Conservation (phyloP, 2,888 invertebrate species). For the Kuschelorhynchus macadamiae region DNA sequence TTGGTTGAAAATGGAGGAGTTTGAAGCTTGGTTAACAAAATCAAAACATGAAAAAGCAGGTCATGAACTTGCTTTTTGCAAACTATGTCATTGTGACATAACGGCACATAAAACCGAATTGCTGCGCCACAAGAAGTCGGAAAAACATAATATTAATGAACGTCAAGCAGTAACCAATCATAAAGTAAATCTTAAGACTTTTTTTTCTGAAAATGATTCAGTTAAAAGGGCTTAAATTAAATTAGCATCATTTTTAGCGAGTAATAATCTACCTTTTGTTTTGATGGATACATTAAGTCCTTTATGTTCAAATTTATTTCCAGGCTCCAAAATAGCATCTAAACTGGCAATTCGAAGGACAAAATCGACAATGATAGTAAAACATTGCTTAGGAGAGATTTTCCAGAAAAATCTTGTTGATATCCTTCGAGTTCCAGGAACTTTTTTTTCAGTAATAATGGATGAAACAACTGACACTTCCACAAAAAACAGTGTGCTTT, state of each 20-base stretch:
- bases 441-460: constrained; percentile 43
- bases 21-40: no score
- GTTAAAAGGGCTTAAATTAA: constrained; percentile 37
- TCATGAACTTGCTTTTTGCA: no score
- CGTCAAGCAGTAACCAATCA: not conserved
- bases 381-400: constrained; percentile 2
- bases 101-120: no score
- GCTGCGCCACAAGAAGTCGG: not conserved
- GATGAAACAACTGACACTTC: constrained; percentile 39
- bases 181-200: not conserved
- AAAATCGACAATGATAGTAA: constrained; percentile 26
- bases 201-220: not conserved
- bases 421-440: constrained; percentile 11
- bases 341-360: constrained; percentile 26
- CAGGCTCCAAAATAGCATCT: constrained; percentile 40
- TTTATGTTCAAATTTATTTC: constrained; percentile 20
- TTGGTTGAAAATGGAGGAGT: no score
- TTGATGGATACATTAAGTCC: constrained; percentile 19
- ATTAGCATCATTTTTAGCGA: constrained; percentile 34
- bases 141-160: constrained; percentile 1
- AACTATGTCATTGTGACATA: no score
- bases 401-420: constrained; percentile 1
- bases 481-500: constrained; percentile 40
- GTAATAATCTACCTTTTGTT: constrained; percentile 31
- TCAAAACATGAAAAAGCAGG: no score